Percentiles rank a stretch among this genome's conserved stretches.
These are phyloP conservation scores for Sarcophaga variegata DNA, from an alignment of 2,888 invertebrate species.

Conservation along the genomic window DNA sequence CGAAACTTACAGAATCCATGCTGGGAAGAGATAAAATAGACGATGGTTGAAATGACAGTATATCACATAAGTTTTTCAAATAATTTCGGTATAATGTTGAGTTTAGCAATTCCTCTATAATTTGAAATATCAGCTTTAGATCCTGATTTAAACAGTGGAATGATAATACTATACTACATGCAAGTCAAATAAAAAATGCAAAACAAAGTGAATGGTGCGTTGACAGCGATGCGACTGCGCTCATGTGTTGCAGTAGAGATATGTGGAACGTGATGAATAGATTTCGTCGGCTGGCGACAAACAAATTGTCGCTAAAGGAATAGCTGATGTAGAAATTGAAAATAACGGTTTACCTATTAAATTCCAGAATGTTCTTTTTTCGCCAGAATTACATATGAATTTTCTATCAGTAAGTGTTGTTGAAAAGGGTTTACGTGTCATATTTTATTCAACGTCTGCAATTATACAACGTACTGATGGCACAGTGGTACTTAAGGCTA, in stretches of 20 bases:
- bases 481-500: neutral
- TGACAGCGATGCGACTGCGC: constrained; percentile 40
- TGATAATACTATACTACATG: too few relatives aligned
- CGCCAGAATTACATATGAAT: constrained; percentile 33
- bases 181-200: too few relatives aligned
- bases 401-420: constrained; percentile 50
- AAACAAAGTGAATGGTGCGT: neutral
- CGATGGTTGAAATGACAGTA: too few relatives aligned
- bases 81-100: too few relatives aligned
- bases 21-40: too few relatives aligned
- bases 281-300: constrained; percentile 33
- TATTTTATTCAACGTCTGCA: constrained; percentile 26
- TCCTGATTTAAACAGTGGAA: too few relatives aligned
- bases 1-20: too few relatives aligned
- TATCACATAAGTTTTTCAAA: too few relatives aligned
- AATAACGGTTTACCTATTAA: neutral
- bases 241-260: constrained; percentile 28
- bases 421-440: constrained; percentile 19
- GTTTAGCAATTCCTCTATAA: too few relatives aligned
- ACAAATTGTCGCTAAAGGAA: constrained; percentile 6
- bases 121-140: too few relatives aligned
- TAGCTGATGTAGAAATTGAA: constrained; percentile 27
- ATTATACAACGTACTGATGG: neutral
- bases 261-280: constrained; percentile 5
- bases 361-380: constrained; percentile 35